Evolutionary conservation across 2,888 invertebrate genomes (phyloP).

Genomic region (Erebia palarica): DNA sequence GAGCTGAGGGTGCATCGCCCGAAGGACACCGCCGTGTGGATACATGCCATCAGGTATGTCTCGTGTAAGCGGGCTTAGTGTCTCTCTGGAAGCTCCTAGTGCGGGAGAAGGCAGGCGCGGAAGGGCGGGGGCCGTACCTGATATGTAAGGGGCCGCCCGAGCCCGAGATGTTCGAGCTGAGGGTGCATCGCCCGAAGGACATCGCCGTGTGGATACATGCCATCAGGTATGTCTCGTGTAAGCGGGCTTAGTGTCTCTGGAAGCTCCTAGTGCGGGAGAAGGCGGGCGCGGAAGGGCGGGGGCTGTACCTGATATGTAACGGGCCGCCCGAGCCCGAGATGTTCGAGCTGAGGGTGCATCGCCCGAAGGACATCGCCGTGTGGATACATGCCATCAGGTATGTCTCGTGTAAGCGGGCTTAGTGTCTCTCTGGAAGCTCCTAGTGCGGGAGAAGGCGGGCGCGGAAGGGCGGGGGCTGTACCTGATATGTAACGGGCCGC

Average conservation of each 20-base stretch:
- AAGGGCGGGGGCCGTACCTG: too few relatives aligned
- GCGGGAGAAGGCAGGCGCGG: too few relatives aligned
- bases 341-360: constrained; percentile 95
- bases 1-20: too few relatives aligned
- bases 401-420: constrained; percentile 84
- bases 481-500: constrained; percentile 95
- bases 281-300: constrained; percentile 94
- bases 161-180: too few relatives aligned
- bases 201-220: too few relatives aligned
- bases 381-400: constrained; percentile 95
- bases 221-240: too few relatives aligned
- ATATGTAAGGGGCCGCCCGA: too few relatives aligned
- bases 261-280: constrained; percentile 95
- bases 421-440: constrained; percentile 93
- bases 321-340: constrained; percentile 96
- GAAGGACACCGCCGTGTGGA: too few relatives aligned
- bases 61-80: too few relatives aligned
- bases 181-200: too few relatives aligned
- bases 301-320: constrained; percentile 96
- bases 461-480: constrained; percentile 95
- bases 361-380: constrained; percentile 93
- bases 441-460: constrained; percentile 97
- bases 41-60: too few relatives aligned
- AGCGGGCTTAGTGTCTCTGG: constrained; percentile 96
- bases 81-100: too few relatives aligned